Conservation (phyloP, 2,113 vertebrate genomes). For the Cacatua alba region DNA sequence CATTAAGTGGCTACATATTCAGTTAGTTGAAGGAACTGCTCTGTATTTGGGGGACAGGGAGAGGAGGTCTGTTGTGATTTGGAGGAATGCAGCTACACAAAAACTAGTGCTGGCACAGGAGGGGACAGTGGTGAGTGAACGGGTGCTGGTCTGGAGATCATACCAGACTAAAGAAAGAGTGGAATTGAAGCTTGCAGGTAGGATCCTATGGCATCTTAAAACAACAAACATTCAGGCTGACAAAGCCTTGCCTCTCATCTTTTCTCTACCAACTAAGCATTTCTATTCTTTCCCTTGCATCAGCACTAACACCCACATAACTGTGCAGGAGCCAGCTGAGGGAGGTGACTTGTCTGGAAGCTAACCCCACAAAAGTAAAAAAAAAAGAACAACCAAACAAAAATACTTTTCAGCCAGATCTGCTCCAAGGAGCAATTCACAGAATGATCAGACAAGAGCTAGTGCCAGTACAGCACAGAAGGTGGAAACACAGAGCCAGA, state of each 20-base stretch:
- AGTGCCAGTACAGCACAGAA: background rate
- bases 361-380: background rate
- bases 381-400: background rate
- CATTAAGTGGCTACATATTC: background rate
- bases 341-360: background rate
- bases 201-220: background rate
- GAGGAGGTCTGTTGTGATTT: background rate
- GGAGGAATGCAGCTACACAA: background rate
- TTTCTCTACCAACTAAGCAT: background rate
- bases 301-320: slow-evolving; percentile 18
- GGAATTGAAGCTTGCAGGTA: background rate
- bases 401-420: slow-evolving; percentile 12
- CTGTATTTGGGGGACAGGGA: background rate
- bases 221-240: background rate
- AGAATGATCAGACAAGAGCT: slow-evolving; percentile 18
- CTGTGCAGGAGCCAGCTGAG: background rate
- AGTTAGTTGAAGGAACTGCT: background rate
- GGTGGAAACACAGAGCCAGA: slow-evolving; percentile 52
- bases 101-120: background rate
- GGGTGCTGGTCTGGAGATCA: background rate
- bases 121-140: background rate
- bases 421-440: slow-evolving; percentile 13
- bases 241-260: background rate
- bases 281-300: slow-evolving; percentile 29
- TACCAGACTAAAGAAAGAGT: background rate